These are phyloP conservation scores for Andrena minutula DNA, from an alignment of 2,888 invertebrate species.

Conservation along the genomic window DNA sequence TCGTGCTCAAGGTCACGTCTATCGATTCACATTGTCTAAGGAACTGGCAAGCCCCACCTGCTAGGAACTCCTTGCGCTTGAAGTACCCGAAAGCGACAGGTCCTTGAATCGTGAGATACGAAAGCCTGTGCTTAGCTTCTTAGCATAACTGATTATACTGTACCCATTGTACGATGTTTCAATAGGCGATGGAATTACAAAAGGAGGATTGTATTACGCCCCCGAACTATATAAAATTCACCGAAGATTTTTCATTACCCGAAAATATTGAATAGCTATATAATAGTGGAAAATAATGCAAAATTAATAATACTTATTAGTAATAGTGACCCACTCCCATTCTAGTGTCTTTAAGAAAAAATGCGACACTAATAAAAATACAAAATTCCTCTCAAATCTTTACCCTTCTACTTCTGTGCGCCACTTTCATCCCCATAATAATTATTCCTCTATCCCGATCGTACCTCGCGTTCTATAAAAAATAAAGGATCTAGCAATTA, in stretches of 20 bases:
- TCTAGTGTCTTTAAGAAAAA: too few relatives aligned
- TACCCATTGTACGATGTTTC: background rate
- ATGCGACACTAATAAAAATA: too few relatives aligned
- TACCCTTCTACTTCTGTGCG: too few relatives aligned
- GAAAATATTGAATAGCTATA: too few relatives aligned
- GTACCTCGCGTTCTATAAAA: background rate
- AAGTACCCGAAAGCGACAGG: conserved; percentile 24
- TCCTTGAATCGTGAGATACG: background rate
- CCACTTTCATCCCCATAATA: too few relatives aligned
- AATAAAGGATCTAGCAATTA: background rate
- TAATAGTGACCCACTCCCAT: too few relatives aligned
- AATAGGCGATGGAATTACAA: background rate
- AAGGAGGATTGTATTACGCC: background rate
- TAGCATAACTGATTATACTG: conserved; percentile 7
- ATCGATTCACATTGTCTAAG: background rate
- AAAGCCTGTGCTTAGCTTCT: conserved; percentile 16
- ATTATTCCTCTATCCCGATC: too few relatives aligned
- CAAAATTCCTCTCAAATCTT: too few relatives aligned
- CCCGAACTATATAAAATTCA: too few relatives aligned
- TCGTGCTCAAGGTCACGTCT: background rate
- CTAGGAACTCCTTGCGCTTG: background rate
- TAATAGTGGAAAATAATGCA: too few relatives aligned
- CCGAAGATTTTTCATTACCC: too few relatives aligned
- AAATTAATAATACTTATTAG: too few relatives aligned
- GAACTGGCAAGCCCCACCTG: background rate